Conservation (phyloP, 2,888 invertebrate species). For the Apodemia zela region DNA sequence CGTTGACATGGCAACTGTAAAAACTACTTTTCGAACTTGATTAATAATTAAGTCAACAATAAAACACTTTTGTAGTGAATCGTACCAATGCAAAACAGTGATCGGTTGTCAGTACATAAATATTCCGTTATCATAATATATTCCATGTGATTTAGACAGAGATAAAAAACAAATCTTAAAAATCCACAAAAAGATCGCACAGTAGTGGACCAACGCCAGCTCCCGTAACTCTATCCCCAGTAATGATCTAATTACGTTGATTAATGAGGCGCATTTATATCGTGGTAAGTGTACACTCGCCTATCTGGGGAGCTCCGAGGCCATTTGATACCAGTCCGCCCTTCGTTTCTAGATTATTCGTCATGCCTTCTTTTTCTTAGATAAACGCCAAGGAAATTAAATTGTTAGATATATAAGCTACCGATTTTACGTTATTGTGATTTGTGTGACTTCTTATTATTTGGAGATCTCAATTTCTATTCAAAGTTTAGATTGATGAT, state of each 20-base stretch:
- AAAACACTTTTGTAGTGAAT: too few species aligned
- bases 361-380: conserved; percentile 32
- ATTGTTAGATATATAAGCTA: neutral
- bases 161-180: neutral
- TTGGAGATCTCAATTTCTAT: neutral
- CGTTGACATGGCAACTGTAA: too few species aligned
- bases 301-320: conserved; percentile 36
- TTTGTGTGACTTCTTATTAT: neutral
- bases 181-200: conserved; percentile 13
- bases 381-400: neutral
- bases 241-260: conserved; percentile 78
- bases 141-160: neutral
- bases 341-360: conserved; percentile 27
- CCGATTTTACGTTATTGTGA: neutral
- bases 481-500: too few species aligned
- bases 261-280: conserved; percentile 75
- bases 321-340: conserved; percentile 39
- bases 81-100: too few species aligned
- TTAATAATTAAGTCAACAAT: too few species aligned
- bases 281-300: conserved; percentile 56
- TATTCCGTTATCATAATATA: too few species aligned
- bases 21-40: too few species aligned
- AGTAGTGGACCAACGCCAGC: conserved; percentile 40
- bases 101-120: too few species aligned
- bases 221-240: conserved; percentile 59